Conservation (phyloP, 2,888 invertebrate species). For the Tortricodes alternella region DNA sequence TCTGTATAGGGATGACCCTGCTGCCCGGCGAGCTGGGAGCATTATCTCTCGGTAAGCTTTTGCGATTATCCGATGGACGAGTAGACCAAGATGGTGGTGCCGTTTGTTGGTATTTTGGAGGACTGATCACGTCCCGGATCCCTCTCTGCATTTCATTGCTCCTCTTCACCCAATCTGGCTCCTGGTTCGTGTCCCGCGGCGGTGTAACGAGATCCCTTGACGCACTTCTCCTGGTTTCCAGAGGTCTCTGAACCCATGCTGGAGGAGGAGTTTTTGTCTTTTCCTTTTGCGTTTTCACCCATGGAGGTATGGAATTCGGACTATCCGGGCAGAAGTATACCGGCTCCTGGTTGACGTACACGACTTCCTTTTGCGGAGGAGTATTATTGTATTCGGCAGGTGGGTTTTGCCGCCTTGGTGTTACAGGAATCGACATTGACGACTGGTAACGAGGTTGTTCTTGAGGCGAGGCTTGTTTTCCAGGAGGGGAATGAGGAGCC, state of each 20-base stretch:
- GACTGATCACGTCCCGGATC: slow-evolving; percentile 68
- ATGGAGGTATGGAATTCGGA: slow-evolving; percentile 72
- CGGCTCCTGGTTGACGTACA: slow-evolving; percentile 74
- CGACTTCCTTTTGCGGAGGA: slow-evolving; percentile 65
- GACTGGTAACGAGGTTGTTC: slow-evolving; percentile 73
- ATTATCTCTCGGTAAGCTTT: slow-evolving; percentile 68
- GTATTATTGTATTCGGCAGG: slow-evolving; percentile 61
- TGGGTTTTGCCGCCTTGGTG: slow-evolving; percentile 60
- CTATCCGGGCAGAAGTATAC: slow-evolving; percentile 74
- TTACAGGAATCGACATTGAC: slow-evolving; percentile 75
- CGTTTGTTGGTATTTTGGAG: slow-evolving; percentile 70
- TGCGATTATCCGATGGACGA: slow-evolving; percentile 71
- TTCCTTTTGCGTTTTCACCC: slow-evolving; percentile 76
- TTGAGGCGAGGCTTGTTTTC: slow-evolving; percentile 43
- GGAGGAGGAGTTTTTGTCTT: slow-evolving; percentile 79
- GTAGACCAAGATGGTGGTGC: slow-evolving; percentile 75
- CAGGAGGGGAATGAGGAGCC: slow-evolving; percentile 48
- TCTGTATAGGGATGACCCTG: slow-evolving; percentile 86
- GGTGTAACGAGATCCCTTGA: slow-evolving; percentile 70
- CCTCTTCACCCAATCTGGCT: slow-evolving; percentile 75
- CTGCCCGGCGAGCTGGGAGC: slow-evolving; percentile 58
- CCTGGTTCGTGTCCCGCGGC: slow-evolving; percentile 63
- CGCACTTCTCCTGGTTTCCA: slow-evolving; percentile 65
- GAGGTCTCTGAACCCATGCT: slow-evolving; percentile 69
- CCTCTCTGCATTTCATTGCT: slow-evolving; percentile 70